A percentile compares a stretch with the other conserved stretches of the same genome.
These are phyloP conservation scores for Hirundo rustica DNA, from an alignment of 2,797 vertebrate species.

Conservation along the genomic window DNA sequence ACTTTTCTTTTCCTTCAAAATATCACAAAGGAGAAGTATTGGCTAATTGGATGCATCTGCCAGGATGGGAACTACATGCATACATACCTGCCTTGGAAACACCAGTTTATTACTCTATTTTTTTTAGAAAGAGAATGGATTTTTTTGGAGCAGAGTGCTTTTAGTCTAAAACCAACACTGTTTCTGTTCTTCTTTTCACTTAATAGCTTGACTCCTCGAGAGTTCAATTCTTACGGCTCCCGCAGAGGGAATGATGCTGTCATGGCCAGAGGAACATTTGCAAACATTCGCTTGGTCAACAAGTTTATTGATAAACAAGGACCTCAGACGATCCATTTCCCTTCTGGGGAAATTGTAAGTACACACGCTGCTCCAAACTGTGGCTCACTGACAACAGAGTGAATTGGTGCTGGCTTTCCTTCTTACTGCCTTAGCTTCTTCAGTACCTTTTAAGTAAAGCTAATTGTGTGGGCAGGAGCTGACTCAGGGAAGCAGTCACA, in stretches of 20 bases:
- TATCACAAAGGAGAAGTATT: neutral
- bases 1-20: neutral
- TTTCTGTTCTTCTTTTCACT: neutral
- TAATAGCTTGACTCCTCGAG: conserved; percentile 85
- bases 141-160: neutral
- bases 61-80: neutral
- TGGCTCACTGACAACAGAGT: neutral
- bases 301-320: conserved; percentile 94
- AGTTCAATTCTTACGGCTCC: conserved; percentile 97
- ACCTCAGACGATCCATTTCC: conserved; percentile 89
- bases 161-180: neutral
- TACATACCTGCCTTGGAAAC: neutral
- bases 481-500: neutral
- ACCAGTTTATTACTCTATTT: neutral
- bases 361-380: neutral
- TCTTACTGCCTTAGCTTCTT: neutral
- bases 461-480: neutral
- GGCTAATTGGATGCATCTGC: neutral
- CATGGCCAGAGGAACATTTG: conserved; percentile 96
- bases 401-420: neutral
- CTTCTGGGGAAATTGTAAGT: conserved; percentile 88
- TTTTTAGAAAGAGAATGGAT: neutral
- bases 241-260: conserved; percentile 94
- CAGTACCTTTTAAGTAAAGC: neutral
- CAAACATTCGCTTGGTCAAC: conserved; percentile 96